Conservation (phyloP, 1,140 invertebrate genomes). For the Venturia canescens region DNA sequence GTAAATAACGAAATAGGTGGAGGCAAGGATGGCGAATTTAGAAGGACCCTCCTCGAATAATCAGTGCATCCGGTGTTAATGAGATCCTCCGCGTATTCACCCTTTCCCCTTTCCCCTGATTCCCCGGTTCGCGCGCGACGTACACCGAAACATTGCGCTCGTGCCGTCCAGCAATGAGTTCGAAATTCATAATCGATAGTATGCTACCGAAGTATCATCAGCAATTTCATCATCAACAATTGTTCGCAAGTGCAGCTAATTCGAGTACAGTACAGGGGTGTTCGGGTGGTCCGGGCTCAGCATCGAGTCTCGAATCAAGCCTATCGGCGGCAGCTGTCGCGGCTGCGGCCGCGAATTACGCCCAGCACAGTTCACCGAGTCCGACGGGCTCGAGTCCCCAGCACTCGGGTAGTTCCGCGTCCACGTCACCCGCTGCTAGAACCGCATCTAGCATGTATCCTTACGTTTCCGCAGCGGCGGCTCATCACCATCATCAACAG, state of each 20-base stretch:
- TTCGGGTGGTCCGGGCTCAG: conserved; percentile 79
- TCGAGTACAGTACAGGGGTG: conserved; percentile 74
- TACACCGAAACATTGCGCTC: conserved; percentile 33
- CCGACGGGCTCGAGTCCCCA: conserved; percentile 75
- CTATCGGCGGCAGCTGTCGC: conserved; percentile 73
- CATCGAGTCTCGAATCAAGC: conserved; percentile 76
- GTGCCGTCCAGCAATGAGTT: conserved; percentile 83
- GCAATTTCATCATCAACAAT: conserved; percentile 85
- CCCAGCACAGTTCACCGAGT: conserved; percentile 73
- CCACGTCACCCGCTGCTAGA: conserved; percentile 78
- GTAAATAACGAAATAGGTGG: conserved; percentile 45
- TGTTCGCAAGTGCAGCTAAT: conserved; percentile 77
- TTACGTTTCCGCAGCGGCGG: conserved; percentile 83
- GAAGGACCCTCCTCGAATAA: neutral
- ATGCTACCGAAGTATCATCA: conserved; percentile 96
- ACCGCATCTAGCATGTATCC: conserved; percentile 82
- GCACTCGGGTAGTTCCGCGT: conserved; percentile 75
- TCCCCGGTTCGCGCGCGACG: neutral
- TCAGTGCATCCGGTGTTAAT: conserved; percentile 63
- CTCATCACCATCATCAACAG: conserved; percentile 84
- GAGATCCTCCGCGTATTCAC: conserved; percentile 1
- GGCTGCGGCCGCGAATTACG: conserved; percentile 78
- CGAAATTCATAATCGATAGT: conserved; percentile 97
- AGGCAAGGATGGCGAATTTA: conserved; percentile 30
- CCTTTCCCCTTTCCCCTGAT: neutral